Percentiles rank a stretch among this genome's conserved stretches.
phyloP scores from a whole-genome alignment of 1,140 invertebrate species.

The Neodiprion fabricii region DNA sequence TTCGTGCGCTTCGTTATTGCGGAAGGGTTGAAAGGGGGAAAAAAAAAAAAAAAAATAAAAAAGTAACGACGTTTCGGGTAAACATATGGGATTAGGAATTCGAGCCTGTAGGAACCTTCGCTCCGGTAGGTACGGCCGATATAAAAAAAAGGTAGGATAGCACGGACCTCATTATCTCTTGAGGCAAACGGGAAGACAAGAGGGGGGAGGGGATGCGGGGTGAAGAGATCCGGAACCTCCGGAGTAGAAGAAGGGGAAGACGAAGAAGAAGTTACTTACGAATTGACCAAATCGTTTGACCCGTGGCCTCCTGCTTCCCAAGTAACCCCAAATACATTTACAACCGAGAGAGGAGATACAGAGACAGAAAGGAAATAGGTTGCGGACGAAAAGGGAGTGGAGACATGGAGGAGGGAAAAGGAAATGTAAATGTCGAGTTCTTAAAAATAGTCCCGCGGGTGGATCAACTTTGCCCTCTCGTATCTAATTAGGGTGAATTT shows the following conservation, averaged over 20 bases:
- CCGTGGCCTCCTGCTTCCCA: background rate
- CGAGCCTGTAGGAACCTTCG: background rate
- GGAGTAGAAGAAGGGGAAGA: constrained; percentile 1
- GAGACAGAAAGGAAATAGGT: no score
- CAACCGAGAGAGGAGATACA: background rate
- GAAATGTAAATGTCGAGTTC: no score
- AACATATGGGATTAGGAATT: background rate
- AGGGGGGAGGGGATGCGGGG: background rate
- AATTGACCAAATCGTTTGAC: constrained; percentile 5
- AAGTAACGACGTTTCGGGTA: background rate
- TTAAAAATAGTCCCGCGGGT: background rate
- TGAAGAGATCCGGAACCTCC: background rate
- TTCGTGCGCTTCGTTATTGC: no score
- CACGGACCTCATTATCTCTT: background rate
- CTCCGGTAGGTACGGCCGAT: background rate
- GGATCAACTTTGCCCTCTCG: background rate
- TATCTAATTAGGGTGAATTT: no score
- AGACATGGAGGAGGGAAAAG: no score
- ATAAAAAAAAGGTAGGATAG: constrained; percentile 5
- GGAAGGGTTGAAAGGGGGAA: no score
- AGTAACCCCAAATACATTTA: no score
- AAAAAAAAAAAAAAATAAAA: background rate
- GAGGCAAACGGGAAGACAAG: background rate
- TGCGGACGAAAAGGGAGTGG: no score
- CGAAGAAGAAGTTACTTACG: background rate